Percentiles rank a stretch among this genome's conserved stretches.
Conservation (phyloP, 1,140 invertebrate species). For the Drosophila biarmipes region DNA sequence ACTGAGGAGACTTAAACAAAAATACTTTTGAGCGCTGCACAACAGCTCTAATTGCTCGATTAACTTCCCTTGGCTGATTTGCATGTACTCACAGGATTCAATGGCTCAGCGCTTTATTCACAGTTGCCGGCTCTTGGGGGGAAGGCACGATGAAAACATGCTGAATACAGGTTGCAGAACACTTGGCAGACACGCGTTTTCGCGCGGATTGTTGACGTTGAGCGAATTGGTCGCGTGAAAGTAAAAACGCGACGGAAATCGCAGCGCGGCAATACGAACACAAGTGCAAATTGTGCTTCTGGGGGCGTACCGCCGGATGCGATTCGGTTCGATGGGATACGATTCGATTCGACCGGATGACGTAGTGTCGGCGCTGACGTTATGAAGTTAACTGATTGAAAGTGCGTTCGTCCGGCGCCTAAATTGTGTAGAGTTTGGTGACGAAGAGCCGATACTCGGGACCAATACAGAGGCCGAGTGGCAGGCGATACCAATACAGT, state of each 20-base stretch:
- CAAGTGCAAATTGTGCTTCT: slow-evolving; percentile 10
- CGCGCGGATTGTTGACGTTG: slow-evolving; percentile 28
- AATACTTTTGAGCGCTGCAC: slow-evolving; percentile 15
- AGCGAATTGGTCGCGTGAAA: slow-evolving; percentile 54
- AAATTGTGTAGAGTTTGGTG: slow-evolving; percentile 78
- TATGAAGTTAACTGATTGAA: slow-evolving; percentile 81
- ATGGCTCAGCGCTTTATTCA: slow-evolving; percentile 13
- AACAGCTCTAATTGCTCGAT: slow-evolving; percentile 11
- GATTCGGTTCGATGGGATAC: slow-evolving; percentile 6
- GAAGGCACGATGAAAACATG: slow-evolving; percentile 1
- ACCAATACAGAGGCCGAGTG: slow-evolving; percentile 7
- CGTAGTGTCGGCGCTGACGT: slow-evolving; percentile 76
- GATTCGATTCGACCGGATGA: slow-evolving; percentile 45
- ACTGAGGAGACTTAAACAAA: neutral
- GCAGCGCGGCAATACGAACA: slow-evolving; percentile 26
- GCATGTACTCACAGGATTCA: slow-evolving; percentile 34
- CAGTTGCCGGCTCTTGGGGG: slow-evolving; percentile 17
- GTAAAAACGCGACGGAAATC: slow-evolving; percentile 55
- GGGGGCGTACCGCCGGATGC: slow-evolving; percentile 6
- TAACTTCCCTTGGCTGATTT: slow-evolving; percentile 19
- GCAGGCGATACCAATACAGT: slow-evolving; percentile 23
- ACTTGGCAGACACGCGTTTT: slow-evolving; percentile 28
- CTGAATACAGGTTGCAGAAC: slow-evolving; percentile 5
- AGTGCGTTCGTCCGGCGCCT: slow-evolving; percentile 75
- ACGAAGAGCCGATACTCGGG: slow-evolving; percentile 48